Evolutionary conservation across 2,888 invertebrate genomes (phyloP), one percentile per base, ranked within the genome.

Genomic region (Hydriomena furcata): DNA sequence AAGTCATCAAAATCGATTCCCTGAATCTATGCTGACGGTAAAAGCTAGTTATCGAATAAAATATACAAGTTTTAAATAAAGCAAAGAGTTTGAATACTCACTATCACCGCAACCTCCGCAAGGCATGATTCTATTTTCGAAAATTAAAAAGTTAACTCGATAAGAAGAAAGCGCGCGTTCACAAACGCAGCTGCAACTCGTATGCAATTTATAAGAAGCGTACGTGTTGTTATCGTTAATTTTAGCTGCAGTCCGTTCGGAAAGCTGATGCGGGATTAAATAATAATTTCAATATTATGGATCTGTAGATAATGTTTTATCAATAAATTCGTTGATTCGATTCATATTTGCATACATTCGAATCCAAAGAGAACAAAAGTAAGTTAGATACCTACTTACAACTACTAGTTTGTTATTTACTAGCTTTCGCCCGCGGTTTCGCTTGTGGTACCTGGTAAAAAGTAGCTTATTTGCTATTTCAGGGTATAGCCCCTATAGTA

Each of bases 101-200:
- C 90, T 76, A 53, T 87, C 88, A 57, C 79, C 83, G 61, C 89
- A 89, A 60, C 88, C 87, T 63, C 73, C 82, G 66, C 89, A 90
- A 75, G 88, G 89, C 90, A 90, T 90, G 61, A 43, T 79, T 83
- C 59, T 55, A 47, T 55, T 47, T 46, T 58, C 46, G 35, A 52
- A 57, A 56, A 53, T 31, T 45, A 53, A 52, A 48, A 34, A 44
- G 40, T 40, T 28, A 54, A 44, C 30, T 41, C 23, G 43, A 32
- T 10, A 23, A 34, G 5, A 30, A 23, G 20, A 32, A 51, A 46
- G 48, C 57, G 57, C 52, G 52, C 50, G 55, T 23, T 42, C 32
- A 21, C 47, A 24, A 24, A 45, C 35, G 34, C 10, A 7, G 41
- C 12, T 44, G 44, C 24, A 12, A 25, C 23, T 47, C 45, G 48